Conservation (phyloP, 2,888 invertebrate genomes). For the Sminthurinus aureus region DNA sequence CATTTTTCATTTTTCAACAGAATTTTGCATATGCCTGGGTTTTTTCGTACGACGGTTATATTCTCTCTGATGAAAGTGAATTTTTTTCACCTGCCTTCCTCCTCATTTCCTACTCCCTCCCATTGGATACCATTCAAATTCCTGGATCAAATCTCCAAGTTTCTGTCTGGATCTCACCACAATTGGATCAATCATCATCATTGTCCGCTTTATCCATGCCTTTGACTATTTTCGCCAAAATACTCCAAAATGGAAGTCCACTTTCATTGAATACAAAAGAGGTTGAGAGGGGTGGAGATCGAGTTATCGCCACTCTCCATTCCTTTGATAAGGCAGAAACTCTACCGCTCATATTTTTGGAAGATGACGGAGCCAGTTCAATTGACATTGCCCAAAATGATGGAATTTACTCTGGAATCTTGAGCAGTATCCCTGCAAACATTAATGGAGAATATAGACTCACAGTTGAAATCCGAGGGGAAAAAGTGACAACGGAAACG, state of each 20-base stretch:
- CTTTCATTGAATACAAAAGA: not conserved
- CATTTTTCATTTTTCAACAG: not conserved
- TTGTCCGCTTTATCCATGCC: not conserved
- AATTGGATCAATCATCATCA: too few relatives aligned
- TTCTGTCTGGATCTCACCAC: too few relatives aligned
- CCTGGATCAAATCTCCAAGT: not conserved
- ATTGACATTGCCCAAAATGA: not conserved
- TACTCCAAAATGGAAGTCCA: not conserved
- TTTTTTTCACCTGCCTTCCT: not conserved
- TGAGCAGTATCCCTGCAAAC: not conserved
- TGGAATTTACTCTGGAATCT: constrained; percentile 17
- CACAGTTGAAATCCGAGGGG: not conserved
- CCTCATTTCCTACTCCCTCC: not conserved
- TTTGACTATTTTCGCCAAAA: constrained; percentile 7
- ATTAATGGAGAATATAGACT: not conserved
- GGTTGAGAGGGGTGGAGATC: too few relatives aligned
- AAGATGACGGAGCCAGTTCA: not conserved
- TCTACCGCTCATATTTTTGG: not conserved
- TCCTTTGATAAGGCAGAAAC: not conserved
- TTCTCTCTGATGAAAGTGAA: not conserved
- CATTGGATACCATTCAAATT: not conserved
- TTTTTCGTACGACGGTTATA: not conserved
- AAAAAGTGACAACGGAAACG: not conserved
- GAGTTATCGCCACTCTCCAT: not conserved
- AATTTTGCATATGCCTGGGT: not conserved